Evolutionary conservation across 2,888 invertebrate species (phyloP), one percentile per base, ranked within the genome.

Genomic region (Lottia gigantea): DNA sequence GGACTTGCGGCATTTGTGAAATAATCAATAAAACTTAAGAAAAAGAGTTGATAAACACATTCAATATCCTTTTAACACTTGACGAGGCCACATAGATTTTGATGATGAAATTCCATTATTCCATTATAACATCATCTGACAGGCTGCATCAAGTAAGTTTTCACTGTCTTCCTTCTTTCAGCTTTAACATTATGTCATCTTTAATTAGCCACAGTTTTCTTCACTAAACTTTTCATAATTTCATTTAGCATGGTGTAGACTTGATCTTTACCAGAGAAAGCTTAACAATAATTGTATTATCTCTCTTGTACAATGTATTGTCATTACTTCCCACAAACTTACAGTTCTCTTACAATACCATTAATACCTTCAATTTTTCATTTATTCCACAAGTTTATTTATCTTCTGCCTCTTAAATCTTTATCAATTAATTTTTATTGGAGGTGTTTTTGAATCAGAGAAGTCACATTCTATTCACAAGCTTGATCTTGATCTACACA

Each of bases 1-100:
- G 55, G 55, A 55, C 55, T 55, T 55, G 55, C 55, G 55, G 55
- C 55, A 55, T 55, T 55, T 55, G 55, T 55, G 55, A 55, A 55
- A 55, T 55, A 55, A 55, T 55, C 55, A 55, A 55, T 55, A 55
- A 55, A 55, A 55, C 55, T 55, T 55, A 55, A 55, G 55, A 55
- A 55, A 55, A 55, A 55, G 55, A 55, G 55, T 55, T 55, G 55
- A 55, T 55, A 55, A 55, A 55, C 55, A 55, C 55, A 55, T 55
- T 55, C 55, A 55, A 55, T 55, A 55, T 55, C 55, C 55, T 55
- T 55, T 55, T 55, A 55, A 55, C 55, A 55, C 55, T 55, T 55
- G 55, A 55, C 55, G 55, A 55, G 55, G 55, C 55, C 55, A 55
- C 55, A 55, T 55, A 55, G 55, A 55, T 55, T 55, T 55, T 55